phyloP scores from a whole-genome alignment of 2,797 vertebrate genomes.

The Notamacropus eugenii region DNA sequence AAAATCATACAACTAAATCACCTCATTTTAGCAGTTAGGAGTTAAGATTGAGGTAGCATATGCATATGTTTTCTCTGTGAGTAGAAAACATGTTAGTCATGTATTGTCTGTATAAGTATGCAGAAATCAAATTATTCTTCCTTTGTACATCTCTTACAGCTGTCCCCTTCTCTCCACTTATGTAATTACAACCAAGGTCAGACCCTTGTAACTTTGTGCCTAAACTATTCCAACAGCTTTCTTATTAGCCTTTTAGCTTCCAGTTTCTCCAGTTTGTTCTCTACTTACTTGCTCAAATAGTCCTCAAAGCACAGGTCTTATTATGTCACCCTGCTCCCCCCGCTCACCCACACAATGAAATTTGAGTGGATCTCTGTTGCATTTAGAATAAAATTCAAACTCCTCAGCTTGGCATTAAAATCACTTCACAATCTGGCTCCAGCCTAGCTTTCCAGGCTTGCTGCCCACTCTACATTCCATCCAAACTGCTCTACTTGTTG shows the following conservation, averaged over 20 bases:
- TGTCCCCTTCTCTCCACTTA: background rate
- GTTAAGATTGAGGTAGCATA: background rate
- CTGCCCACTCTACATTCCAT: background rate
- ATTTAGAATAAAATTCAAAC: background rate
- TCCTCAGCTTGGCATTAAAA: background rate
- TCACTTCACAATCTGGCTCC: background rate
- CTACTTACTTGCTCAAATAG: background rate
- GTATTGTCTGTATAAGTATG: background rate
- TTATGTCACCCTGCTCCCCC: background rate
- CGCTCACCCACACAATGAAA: background rate
- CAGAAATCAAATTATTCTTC: background rate
- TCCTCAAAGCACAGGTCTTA: background rate
- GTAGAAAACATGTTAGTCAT: background rate
- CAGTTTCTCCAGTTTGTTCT: background rate
- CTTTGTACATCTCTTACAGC: background rate
- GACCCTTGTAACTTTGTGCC: background rate
- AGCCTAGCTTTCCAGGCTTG: background rate
- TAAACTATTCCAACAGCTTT: background rate
- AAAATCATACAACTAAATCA: slow-evolving; percentile 27
- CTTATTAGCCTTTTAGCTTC: background rate
- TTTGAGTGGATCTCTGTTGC: background rate
- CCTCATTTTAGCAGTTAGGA: slow-evolving; percentile 13
- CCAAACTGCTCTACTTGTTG: background rate
- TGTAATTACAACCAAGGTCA: background rate
- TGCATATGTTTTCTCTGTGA: background rate